Evolutionary conservation across 2,888 invertebrate species (phyloP).

Genomic region (Iselma pallidipennis): DNA sequence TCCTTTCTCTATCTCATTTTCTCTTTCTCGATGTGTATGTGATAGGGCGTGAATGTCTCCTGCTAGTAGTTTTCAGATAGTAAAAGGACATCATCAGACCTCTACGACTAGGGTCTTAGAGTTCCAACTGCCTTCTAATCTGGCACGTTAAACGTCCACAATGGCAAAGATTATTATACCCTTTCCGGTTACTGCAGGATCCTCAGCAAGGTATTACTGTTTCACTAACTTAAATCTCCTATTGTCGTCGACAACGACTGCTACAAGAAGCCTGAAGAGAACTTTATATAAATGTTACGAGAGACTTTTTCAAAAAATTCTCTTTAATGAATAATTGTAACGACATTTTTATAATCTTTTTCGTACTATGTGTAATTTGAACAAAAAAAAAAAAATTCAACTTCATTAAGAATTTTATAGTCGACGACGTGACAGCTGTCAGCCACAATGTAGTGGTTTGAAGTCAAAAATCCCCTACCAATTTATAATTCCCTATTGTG

Average conservation of each 20-base stretch:
- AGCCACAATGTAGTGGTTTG: constrained; percentile 57
- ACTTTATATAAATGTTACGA: not conserved
- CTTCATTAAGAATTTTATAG: constrained; percentile 53
- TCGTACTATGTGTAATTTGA: constrained; percentile 35
- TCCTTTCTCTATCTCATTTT: not conserved
- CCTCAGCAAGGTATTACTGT: constrained; percentile 15
- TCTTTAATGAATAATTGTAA: not conserved
- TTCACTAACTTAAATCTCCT: constrained; percentile 19
- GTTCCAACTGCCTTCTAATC: constrained; percentile 47
- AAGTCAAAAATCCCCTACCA: constrained; percentile 55
- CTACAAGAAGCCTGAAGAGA: not conserved
- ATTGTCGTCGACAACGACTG: constrained; percentile 6
- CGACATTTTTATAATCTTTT: constrained; percentile 12
- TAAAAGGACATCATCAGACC: not conserved
- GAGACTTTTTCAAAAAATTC: not conserved
- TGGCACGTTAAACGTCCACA: constrained; percentile 45
- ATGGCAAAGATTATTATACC: constrained; percentile 47
- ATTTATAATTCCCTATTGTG: constrained; percentile 54
- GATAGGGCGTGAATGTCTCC: not conserved
- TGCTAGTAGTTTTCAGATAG: not conserved
- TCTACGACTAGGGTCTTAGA: constrained; percentile 36
- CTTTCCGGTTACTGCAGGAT: constrained; percentile 36
- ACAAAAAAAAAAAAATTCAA: constrained; percentile 51
- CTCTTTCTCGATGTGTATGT: not conserved
- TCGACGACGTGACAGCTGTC: constrained; percentile 55